Percentiles rank a stretch among this genome's conserved stretches.
phyloP scores from a whole-genome alignment of 2,113 vertebrate species.

The Antechinus flavipes region DNA sequence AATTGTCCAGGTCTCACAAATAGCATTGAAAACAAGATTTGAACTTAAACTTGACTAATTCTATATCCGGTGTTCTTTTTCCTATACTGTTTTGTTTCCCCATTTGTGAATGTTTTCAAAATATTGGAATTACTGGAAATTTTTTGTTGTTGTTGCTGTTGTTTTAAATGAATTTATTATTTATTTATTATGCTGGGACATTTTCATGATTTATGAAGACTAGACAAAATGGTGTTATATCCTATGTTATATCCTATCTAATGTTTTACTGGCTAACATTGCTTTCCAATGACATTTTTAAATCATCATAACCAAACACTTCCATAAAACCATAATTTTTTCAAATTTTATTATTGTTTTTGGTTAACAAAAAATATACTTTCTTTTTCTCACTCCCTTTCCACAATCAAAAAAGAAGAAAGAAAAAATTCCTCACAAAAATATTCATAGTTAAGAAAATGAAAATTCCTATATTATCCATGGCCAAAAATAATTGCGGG shows the following conservation, averaged over 20 bases:
- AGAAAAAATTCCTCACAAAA: neutral
- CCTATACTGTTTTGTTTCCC: neutral
- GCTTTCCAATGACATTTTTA: neutral
- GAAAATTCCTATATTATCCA: neutral
- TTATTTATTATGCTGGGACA: neutral
- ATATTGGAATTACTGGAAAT: neutral
- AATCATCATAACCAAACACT: neutral
- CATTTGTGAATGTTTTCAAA: neutral
- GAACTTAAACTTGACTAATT: neutral
- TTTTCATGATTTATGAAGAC: neutral
- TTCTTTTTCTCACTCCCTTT: neutral
- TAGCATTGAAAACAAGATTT: neutral
- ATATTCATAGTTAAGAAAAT: neutral
- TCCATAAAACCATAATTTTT: neutral
- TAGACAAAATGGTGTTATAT: neutral
- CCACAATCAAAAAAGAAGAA: neutral
- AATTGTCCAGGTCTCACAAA: neutral
- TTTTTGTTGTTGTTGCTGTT: neutral
- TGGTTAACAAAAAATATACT: neutral
- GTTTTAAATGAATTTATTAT: neutral
- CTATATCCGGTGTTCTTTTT: neutral
- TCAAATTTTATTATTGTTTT: neutral
- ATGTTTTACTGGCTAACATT: neutral
- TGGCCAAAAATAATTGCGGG: neutral
- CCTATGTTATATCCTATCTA: neutral